Evolutionary conservation across 1,140 invertebrate genomes (phyloP).

Genomic region (Palaemon carinicauda): DNA sequence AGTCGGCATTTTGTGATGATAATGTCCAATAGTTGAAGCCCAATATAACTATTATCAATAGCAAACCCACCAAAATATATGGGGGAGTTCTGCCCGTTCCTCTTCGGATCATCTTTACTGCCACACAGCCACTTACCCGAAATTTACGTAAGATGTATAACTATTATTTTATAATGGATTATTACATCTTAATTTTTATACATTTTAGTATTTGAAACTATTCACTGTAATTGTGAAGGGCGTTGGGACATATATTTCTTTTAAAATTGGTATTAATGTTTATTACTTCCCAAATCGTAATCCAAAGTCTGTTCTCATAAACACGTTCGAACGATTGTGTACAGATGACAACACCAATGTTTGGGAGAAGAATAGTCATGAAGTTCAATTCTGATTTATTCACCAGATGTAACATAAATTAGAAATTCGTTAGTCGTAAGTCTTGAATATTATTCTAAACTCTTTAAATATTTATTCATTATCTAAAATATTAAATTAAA

Average conservation of each 20-base stretch:
- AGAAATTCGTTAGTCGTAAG: neutral
- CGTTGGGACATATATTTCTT: neutral
- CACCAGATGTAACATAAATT: neutral
- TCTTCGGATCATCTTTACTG: slow-evolving; percentile 51
- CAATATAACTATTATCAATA: slow-evolving; percentile 24
- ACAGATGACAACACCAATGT: slow-evolving; percentile 38
- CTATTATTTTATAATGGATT: neutral
- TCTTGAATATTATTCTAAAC: neutral
- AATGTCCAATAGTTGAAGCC: slow-evolving; percentile 43
- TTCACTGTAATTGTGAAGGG: too few species aligned
- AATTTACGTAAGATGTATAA: neutral
- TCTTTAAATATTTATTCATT: too few species aligned
- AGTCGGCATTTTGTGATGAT: slow-evolving; percentile 40
- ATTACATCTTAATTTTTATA: neutral
- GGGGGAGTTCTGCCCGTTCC: slow-evolving; percentile 38
- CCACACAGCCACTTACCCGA: slow-evolving; percentile 43
- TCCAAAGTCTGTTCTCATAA: neutral
- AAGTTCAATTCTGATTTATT: neutral
- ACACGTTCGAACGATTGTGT: neutral
- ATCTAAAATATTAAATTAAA: too few species aligned
- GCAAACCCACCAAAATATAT: slow-evolving; percentile 30
- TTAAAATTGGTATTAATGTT: neutral
- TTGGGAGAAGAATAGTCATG: slow-evolving; percentile 11
- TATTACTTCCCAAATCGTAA: neutral
- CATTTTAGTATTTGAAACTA: neutral